These are phyloP conservation scores for Beris morrisii DNA, from an alignment of 2,888 invertebrate species.

Conservation along the genomic window DNA sequence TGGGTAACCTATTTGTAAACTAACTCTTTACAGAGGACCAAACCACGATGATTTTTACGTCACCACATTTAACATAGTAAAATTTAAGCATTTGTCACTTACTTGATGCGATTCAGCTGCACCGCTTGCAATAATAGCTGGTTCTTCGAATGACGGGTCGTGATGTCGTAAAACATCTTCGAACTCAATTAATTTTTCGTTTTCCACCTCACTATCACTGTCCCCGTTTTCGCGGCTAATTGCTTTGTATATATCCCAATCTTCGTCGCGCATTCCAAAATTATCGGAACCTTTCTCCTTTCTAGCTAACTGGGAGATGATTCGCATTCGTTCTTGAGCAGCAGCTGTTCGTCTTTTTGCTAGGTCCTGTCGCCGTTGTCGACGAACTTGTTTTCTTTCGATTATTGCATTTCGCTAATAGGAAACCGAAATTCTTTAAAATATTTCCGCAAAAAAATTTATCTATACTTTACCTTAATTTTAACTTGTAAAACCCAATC, in stretches of 20 bases:
- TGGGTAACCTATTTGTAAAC: too few species aligned
- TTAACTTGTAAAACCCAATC: constrained; percentile 51
- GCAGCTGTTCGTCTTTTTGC: constrained; percentile 87
- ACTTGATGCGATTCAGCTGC: constrained; percentile 73
- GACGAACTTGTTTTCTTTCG: constrained; percentile 70
- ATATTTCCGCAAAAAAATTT: not conserved
- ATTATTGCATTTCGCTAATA: constrained; percentile 60
- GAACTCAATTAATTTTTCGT: constrained; percentile 81
- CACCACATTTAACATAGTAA: not conserved
- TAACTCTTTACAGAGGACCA: too few species aligned
- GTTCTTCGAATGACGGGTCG: constrained; percentile 70
- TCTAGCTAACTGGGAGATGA: constrained; percentile 85
- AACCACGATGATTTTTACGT: too few species aligned
- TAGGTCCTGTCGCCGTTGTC: constrained; percentile 84
- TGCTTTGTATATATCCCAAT: constrained; percentile 96
- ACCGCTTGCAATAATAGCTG: constrained; percentile 54
- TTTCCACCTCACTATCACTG: constrained; percentile 91
- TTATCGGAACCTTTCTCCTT: constrained; percentile 82
- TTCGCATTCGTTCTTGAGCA: constrained; percentile 92
- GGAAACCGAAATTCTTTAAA: not conserved
- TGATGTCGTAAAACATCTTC: constrained; percentile 83
- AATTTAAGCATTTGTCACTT: constrained; percentile 12
- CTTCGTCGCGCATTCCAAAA: constrained; percentile 91
- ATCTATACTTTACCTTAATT: constrained; percentile 42
- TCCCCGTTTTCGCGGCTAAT: constrained; percentile 77